Conservation (phyloP, 2,113 vertebrate species). For the Vulpes lagopus region DNA sequence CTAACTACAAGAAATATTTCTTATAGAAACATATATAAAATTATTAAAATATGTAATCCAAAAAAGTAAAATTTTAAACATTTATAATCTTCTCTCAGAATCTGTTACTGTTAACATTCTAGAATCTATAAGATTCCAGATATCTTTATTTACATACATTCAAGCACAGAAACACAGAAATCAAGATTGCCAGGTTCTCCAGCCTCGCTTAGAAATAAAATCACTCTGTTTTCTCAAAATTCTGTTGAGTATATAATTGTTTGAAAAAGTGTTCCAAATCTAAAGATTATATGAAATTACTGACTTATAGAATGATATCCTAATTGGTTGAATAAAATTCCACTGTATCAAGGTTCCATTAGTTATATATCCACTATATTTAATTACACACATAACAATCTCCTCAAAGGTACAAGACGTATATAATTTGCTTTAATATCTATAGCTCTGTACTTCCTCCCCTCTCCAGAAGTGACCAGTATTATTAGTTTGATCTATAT, state of each 20-base stretch:
- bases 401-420: neutral
- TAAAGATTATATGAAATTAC: conserved; percentile 11
- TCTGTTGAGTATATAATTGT: neutral
- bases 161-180: neutral
- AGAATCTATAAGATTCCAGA: neutral
- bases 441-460: neutral
- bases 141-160: neutral
- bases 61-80: neutral
- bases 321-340: neutral
- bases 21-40: neutral
- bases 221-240: neutral
- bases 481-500: neutral
- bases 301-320: neutral
- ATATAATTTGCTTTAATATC: conserved; percentile 5
- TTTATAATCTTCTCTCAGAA: neutral
- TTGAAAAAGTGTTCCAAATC: conserved; percentile 16
- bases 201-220: conserved; percentile 25
- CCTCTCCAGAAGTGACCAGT: neutral
- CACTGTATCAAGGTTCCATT: neutral
- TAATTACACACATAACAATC: neutral
- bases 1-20: neutral
- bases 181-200: neutral
- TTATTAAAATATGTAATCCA: neutral
- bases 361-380: conserved; percentile 33
- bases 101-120: neutral